Percentiles rank a stretch among this genome's conserved stretches.
These are phyloP conservation scores for Dexiosoma caninum DNA, from an alignment of 2,888 invertebrate genomes.

Conservation along the genomic window DNA sequence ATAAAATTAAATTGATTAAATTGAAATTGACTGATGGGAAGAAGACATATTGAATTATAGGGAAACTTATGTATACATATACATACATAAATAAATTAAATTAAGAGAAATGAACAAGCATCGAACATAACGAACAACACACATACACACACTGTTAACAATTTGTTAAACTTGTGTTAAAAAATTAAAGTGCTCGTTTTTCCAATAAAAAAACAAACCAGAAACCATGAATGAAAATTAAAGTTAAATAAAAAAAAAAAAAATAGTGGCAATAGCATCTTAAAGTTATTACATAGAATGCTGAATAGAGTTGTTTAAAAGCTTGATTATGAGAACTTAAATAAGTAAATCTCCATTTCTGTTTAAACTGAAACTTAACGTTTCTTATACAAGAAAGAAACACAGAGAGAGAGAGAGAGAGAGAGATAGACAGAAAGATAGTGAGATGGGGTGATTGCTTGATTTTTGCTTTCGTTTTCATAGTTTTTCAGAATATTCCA, in stretches of 20 bases:
- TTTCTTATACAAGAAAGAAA: background rate
- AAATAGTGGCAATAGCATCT: background rate
- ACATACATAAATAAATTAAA: constrained; percentile 33
- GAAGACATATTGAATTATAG: constrained; percentile 39
- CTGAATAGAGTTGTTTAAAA: no score
- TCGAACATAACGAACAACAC: background rate
- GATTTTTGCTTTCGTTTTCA: background rate
- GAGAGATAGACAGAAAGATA: no score
- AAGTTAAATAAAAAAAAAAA: background rate
- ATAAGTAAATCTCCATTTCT: constrained; percentile 8
- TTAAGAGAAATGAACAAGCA: background rate
- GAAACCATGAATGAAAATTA: background rate
- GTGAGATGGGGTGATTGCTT: no score
- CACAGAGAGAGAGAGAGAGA: no score
- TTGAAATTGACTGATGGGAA: constrained; percentile 36
- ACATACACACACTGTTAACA: no score
- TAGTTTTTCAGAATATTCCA: background rate
- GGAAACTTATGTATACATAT: constrained; percentile 35
- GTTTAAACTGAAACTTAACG: constrained; percentile 4
- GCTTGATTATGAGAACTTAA: background rate
- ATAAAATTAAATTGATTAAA: constrained; percentile 40
- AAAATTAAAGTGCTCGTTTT: no score
- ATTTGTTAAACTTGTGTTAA: no score
- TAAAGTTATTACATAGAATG: background rate
- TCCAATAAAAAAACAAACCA: no score